These are phyloP conservation scores for Ammospiza nelsoni DNA, from an alignment of 2,113 vertebrate species.

Conservation along the genomic window DNA sequence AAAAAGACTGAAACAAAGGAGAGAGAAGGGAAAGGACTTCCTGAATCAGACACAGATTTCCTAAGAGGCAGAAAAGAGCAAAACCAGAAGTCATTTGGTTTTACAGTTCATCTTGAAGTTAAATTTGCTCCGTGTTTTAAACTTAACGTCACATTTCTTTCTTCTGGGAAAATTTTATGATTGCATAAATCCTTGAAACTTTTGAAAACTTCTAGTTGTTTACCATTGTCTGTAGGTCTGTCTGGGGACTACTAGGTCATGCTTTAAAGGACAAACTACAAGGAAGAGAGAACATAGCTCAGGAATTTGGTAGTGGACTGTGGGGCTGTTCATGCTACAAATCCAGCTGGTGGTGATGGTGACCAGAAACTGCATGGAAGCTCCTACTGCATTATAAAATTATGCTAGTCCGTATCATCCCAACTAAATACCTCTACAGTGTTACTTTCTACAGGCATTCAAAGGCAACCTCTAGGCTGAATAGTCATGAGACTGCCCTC, in stretches of 20 bases:
- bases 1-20: not conserved
- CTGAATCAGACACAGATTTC: conserved; percentile 21
- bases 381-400: not conserved
- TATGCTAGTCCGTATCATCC: not conserved
- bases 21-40: conserved; percentile 27
- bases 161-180: not conserved
- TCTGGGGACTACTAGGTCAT: not conserved
- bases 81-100: not conserved
- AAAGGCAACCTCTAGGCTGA: not conserved
- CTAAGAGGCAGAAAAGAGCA: not conserved
- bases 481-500: not conserved
- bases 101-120: not conserved
- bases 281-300: not conserved
- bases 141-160: not conserved
- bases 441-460: not conserved
- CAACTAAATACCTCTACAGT: not conserved
- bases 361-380: not conserved
- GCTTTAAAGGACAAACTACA: not conserved
- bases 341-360: not conserved
- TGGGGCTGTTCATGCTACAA: not conserved
- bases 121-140: not conserved
- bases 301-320: not conserved
- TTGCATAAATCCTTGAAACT: not conserved
- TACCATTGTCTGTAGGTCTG: not conserved
- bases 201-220: not conserved